Base-by-base conservation (phyloP, 2,797 vertebrate species). In the Cryptoprocta ferox region DNA sequence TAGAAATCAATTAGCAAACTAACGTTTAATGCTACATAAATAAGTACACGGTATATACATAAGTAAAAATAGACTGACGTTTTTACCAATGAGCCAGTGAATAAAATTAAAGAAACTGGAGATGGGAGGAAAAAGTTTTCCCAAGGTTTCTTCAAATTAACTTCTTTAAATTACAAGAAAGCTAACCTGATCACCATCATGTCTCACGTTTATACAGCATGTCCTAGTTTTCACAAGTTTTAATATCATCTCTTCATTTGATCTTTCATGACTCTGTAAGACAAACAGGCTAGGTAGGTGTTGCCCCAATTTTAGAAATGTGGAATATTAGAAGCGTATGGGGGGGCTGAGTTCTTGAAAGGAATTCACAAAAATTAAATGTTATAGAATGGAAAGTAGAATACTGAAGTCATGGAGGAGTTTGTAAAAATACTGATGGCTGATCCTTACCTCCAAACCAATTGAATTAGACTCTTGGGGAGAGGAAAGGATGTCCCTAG, bases 31-130 rank as follows among this genome's bases (percentile, higher is more conserved):
- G 28, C 42, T 76, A 42, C 28, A 76, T 76, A 76, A 76, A 32
- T 42, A 48, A 82, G 9, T 63, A 79, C 3, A 66, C 13, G 68
- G 59, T 35, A 92, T 32, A 75, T 42, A 75, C 3, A 42, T 30
- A 91, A 81, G 71, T 93, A 71, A 86, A 92, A 95, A 83, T 6
- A 95, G 50, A 86, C 63, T 82, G 6, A 89, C 75, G 13, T 78
- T 89, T 89, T 80, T 91, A 92, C 83, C 32, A 82, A 81, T 50
- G 15, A 76, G 75, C 15, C 45, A 94, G 70, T n/a, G n/a, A 56
- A 26, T 63, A 83, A 96, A 93, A 91, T 76, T n/a, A 96, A 82
- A 42, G n/a, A 89, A 78, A 96, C 5, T 53, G 2, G 24, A 97
- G 13, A 89, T 70, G 2, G 32, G 14, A 76, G 10, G 12, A 35